Percentiles rank a stretch among this genome's conserved stretches.
Conservation (phyloP, 2,888 invertebrate species). For the Leucoma salicis region DNA sequence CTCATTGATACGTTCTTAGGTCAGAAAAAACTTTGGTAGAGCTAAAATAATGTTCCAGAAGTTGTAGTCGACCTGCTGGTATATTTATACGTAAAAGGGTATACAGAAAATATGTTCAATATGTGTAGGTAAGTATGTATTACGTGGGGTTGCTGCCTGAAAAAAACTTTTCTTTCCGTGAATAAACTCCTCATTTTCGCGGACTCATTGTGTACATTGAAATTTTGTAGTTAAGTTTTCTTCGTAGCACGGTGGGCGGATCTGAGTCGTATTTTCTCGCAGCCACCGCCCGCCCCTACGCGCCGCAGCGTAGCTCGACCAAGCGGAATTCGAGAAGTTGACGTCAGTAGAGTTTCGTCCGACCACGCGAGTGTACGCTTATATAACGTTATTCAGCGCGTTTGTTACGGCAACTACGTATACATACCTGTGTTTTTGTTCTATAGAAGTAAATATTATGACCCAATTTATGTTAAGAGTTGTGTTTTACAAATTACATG, state of each 20-base stretch:
- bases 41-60: no score
- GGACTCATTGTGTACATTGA: slow-evolving; percentile 45
- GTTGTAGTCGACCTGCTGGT: no score
- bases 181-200: slow-evolving; percentile 42
- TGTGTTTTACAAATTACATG: slow-evolving; percentile 29
- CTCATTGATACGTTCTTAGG: no score
- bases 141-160: no score
- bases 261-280: slow-evolving; percentile 58
- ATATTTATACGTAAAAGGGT: no score
- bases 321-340: slow-evolving; percentile 40
- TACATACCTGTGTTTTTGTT: slow-evolving; percentile 34
- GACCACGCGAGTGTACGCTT: slow-evolving; percentile 42
- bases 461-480: slow-evolving; percentile 10
- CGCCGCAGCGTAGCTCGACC: slow-evolving; percentile 38
- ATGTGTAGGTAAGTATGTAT: no score
- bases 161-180: no score
- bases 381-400: slow-evolving; percentile 18
- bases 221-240: slow-evolving; percentile 62
- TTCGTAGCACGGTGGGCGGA: slow-evolving; percentile 71
- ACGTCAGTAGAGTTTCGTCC: slow-evolving; percentile 68
- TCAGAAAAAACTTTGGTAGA: no score
- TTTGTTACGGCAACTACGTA: slow-evolving; percentile 44
- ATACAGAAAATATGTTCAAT: no score
- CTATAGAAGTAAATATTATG: slow-evolving; percentile 26
- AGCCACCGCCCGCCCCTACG: slow-evolving; percentile 52